Base-by-base conservation (phyloP, 2,797 vertebrate genomes). In the Neoniphon sammara region DNA sequence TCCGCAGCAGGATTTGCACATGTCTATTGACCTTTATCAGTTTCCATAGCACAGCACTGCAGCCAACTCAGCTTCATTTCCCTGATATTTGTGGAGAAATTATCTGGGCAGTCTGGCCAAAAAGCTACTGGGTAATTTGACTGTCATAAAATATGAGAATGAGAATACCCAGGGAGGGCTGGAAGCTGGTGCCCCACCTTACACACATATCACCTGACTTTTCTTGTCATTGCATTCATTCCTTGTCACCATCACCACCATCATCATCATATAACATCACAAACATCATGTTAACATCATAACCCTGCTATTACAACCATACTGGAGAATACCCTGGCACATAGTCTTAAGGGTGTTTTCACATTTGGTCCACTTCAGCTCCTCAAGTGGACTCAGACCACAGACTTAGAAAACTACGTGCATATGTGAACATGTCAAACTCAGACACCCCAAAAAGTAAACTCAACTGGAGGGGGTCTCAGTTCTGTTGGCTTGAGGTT, bases 1-100 rank as follows among this genome's bases (percentile, higher is more conserved):
- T 89, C 83, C 78, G 75, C 74, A 74, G 85, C 54, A 84, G 70
- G 70, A 86, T 73, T 75, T 79, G 75, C 56, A 87, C 75, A 86
- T 81, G 80, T 84, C 84, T 70, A 70, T 79, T 83, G 82, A 86
- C 88, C 85, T 82, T 88, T 81, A 85, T 86, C 84, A 81, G 70
- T 75, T 86, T 85, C 31, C 71, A 82, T 65, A 75, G 77, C 70
- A 56, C 78, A 81, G 78, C 31, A 58, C 52, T 75, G 82, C 85
- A 82, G 77, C 75, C 80, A 34, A 23, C 73, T 71, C 77, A 4
- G 70, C 75, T 66, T 73, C 54, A 80, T 78, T 81, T 82, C 46
- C 53, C 55, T 74, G 64, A 70, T 65, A 82, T 85, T 81, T 71
- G 46, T 31, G 63, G 20, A 75, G 70, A 62, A 83, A 77, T 79